Conservation (phyloP, 2,113 vertebrate genomes). For the Ptilonorhynchus violaceus region DNA sequence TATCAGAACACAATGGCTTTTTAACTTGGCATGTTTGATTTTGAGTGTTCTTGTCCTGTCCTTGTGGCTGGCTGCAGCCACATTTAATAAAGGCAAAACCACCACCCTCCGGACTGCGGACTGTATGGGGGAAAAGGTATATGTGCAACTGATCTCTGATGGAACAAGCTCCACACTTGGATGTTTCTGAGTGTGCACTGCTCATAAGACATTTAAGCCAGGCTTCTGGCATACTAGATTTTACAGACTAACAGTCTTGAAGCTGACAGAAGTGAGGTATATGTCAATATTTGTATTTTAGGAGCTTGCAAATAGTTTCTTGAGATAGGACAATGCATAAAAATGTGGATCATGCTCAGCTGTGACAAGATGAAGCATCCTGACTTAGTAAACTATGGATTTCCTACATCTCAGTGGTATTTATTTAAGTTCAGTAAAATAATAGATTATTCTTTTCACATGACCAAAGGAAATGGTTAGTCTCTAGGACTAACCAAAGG, state of each 20-base stretch:
- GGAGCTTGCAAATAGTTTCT: not conserved
- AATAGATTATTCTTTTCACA: not conserved
- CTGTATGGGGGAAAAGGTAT: not conserved
- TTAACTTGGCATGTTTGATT: not conserved
- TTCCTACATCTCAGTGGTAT: not conserved
- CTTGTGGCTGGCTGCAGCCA: not conserved
- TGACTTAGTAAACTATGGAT: not conserved
- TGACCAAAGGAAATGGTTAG: not conserved
- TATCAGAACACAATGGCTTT: not conserved
- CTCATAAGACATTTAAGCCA: not conserved
- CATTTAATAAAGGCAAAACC: not conserved
- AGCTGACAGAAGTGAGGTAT: not conserved
- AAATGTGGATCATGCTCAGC: not conserved
- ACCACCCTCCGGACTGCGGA: not conserved
- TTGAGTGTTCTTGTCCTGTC: not conserved
- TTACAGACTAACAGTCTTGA: not conserved
- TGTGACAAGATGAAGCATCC: not conserved
- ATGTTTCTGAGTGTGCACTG: not conserved
- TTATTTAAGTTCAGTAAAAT: not conserved
- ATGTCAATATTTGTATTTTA: not conserved
- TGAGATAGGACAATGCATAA: not conserved
- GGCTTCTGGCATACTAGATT: not conserved
- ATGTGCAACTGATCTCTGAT: not conserved
- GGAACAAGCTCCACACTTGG: not conserved
- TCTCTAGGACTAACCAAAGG: not conserved